Evolutionary conservation across 2,888 invertebrate genomes (phyloP).

Genomic region (Aquatica leii): DNA sequence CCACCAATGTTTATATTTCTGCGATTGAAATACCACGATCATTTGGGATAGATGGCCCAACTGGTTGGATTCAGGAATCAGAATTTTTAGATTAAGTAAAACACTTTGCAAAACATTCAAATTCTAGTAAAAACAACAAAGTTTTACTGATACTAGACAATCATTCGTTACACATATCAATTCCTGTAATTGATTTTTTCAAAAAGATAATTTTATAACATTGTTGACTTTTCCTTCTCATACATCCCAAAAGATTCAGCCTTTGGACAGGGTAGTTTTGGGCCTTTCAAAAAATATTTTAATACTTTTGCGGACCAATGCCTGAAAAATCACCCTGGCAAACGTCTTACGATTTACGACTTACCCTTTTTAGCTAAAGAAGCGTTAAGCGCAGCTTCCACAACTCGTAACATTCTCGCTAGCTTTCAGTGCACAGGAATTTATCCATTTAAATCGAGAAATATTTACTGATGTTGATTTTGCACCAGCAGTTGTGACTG

Average conservation of each 20-base stretch:
- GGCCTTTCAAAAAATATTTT: slow-evolving; percentile 4
- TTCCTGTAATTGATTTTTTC: slow-evolving; percentile 41
- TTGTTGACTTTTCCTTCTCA: slow-evolving; percentile 20
- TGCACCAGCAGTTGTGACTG: slow-evolving; percentile 11
- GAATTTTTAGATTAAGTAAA: slow-evolving; percentile 14
- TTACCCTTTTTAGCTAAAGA: slow-evolving; percentile 29
- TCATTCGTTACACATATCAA: slow-evolving; percentile 38
- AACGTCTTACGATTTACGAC: slow-evolving; percentile 38
- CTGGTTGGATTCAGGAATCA: slow-evolving; percentile 26
- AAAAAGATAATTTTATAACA: neutral
- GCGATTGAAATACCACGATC: slow-evolving; percentile 16
- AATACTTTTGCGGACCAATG: slow-evolving; percentile 31
- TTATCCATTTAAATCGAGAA: slow-evolving; percentile 9
- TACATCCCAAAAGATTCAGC: slow-evolving; percentile 38
- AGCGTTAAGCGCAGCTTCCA: slow-evolving; percentile 14
- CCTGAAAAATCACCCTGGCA: slow-evolving; percentile 38
- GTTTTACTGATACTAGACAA: slow-evolving; percentile 19
- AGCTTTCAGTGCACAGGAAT: slow-evolving; percentile 3
- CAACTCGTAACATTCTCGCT: slow-evolving; percentile 16
- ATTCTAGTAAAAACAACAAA: slow-evolving; percentile 42
- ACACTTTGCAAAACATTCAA: slow-evolving; percentile 38
- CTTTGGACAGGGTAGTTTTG: slow-evolving; percentile 40
- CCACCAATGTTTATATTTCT: slow-evolving; percentile 35
- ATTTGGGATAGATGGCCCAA: slow-evolving; percentile 25
- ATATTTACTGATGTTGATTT: slow-evolving; percentile 22